Base-by-base conservation (phyloP, 2,888 invertebrate genomes). In the Graphium colonna region DNA sequence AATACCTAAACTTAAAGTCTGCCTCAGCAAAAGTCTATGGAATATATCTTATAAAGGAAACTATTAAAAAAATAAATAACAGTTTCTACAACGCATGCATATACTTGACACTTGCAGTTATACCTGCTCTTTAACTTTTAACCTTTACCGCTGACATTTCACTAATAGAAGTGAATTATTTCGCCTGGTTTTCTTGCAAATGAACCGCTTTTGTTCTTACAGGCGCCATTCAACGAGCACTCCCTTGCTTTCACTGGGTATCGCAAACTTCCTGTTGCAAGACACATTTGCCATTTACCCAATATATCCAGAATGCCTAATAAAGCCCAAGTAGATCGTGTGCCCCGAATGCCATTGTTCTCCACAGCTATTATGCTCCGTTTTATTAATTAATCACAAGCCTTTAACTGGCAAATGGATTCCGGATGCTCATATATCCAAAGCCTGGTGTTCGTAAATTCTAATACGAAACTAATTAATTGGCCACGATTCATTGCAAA, bases 81-180 rank as follows among this genome's bases (percentile, higher is more conserved):
- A 3, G 5, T 21, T 21, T 21, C 21, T 21, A 21, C 21, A 21
- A 21, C 21, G 5, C 21, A 21, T 21, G 21, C 21, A 21, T 21
- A 21, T 21, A 21, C 21, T 21, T 21, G 5, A 21, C 5, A 21
- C 21, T 21, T 21, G 3, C 5, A 3, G 5, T 5, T 21, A 9
- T 31, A 47, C 51, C 41, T 59, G 44, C 21, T 43, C 31, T 56
- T 58, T 81, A 78, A 81, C 80, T 72, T 84, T 82, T 84, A 81
- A 84, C 83, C 84, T 84, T 84, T 83, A 77, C 79, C 73, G 82
- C 74, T 84, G 82, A 82, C 84, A 84, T 87, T 84, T 83, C 71
- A 75, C 71, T 75, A 73, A 79, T 75, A 78, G 71, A 71, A 70
- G 74, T 75, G 75, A 79, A 80, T 82, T 82, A 86, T 82, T 79